These are phyloP conservation scores for Bufo gargarizans DNA, from an alignment of 2,113 vertebrate genomes.

Conservation along the genomic window DNA sequence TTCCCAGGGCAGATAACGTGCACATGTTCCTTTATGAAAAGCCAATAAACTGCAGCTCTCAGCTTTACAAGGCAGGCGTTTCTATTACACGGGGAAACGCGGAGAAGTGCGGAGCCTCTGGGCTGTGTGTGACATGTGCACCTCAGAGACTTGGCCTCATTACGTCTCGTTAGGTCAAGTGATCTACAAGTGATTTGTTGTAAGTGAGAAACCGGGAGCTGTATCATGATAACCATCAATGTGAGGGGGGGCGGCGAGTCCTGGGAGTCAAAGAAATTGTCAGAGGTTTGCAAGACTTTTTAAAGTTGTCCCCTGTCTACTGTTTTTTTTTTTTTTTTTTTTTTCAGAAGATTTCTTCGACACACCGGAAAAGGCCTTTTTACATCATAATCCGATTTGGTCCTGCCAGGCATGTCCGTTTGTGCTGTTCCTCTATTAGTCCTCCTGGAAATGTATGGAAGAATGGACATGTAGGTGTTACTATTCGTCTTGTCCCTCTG, in stretches of 20 bases:
- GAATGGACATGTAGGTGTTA: too few relatives aligned
- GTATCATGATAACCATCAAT: neutral
- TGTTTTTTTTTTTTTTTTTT: too few relatives aligned
- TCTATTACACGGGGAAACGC: neutral
- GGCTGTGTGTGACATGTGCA: neutral
- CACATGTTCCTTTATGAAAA: constrained; percentile 7
- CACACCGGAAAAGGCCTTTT: neutral
- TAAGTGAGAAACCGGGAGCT: constrained; percentile 25
- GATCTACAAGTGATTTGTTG: constrained; percentile 21
- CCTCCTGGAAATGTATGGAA: too few relatives aligned
- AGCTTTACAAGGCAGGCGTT: constrained; percentile 2
- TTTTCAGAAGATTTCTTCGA: too few relatives aligned
- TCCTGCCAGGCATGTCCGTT: too few relatives aligned
- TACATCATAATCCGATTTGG: neutral
- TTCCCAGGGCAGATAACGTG: neutral
- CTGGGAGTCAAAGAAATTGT: neutral
- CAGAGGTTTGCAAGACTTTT: neutral
- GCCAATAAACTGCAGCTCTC: constrained; percentile 4
- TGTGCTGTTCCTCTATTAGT: too few relatives aligned
- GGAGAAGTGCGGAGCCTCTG: neutral
- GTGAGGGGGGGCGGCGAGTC: neutral
- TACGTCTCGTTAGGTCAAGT: neutral
- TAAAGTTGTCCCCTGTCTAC: neutral
- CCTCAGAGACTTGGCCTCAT: constrained; percentile 13
- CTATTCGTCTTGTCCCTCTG: too few relatives aligned